Evolutionary conservation across 2,113 vertebrate species (phyloP), one percentile per base, ranked within the genome.

Genomic region (Propithecus coquereli): DNA sequence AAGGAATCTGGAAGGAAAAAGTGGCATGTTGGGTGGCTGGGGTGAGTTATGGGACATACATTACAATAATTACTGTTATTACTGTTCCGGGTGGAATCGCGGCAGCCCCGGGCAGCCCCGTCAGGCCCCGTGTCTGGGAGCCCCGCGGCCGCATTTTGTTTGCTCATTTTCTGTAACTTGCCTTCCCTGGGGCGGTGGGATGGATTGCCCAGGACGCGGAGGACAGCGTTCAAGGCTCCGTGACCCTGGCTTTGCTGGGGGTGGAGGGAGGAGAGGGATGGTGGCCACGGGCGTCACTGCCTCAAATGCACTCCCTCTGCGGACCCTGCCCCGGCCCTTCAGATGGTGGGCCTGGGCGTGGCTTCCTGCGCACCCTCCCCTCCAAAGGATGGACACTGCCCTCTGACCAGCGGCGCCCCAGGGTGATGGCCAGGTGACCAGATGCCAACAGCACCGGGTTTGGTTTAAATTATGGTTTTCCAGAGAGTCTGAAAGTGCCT

Each of bases 381-480:
- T 8, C 77, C n/a, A 27, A 1, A 12, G 83, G 13, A 8, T 17
- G 66, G 50, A 61, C 3, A 0, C 32, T 57, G 37, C 50, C 63
- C 32, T 57, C 50, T 20, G 63, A 23, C 68, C 34, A 20, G 52
- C 1, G 2, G n/a, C 0, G 1, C 61, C 45, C 30, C 5, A 3
- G 45, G 79, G 81, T 34, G 65, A 40, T 2, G 0, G 82, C 95
- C 57, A 80, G 52, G 77, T 61, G 89, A 95, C 50, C 0, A 0
- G 11, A 34, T 45, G 94, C 97, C 98, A 97, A 76, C 88, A 68
- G 68, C 52, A 59, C 82, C 84, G 94, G 96, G 95, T 91, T 89
- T 63, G 30, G 90, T 87, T 96, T 81, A 97, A 98, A 98, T 98
- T 97, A 95, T 9, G 88, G 96, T 85, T 98, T 98, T 97, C 96